Base-by-base conservation (phyloP, 2,888 invertebrate species). In the Idaea dimidiata region DNA sequence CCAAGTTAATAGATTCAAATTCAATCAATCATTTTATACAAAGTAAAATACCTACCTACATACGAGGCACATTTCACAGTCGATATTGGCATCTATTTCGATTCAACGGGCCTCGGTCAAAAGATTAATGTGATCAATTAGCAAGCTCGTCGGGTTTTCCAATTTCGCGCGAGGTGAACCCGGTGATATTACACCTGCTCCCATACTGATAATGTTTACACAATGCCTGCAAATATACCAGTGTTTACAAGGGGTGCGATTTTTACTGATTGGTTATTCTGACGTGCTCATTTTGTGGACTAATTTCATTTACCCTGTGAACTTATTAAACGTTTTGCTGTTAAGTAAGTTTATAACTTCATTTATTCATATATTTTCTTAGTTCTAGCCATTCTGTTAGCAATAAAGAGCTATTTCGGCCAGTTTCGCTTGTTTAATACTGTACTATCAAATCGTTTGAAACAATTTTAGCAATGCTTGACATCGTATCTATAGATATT, bases 111-210 rank as follows among this genome's bases (percentile, higher is more conserved):
- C 10, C 14, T 43, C 80, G 79, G 82, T 80, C 78, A 79, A 77
- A 81, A 87, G 87, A 90, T 87, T 84, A 87, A 89, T 88, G 84
- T 76, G 69, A 68, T 76, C 84, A 85, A 87, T 88, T 88, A 89
- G 75, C 76, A 79, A 76, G 74, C 69, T 71, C 70, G 71, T 77
- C 80, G 76, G 73, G 75, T 78, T 83, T 81, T 80, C 80, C 83
- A 76, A 85, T 83, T 83, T 82, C 70, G 72, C 65, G 68, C 68
- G 62, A 54, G 66, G 66, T 68, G 69, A 71, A 71, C 60, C 62
- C 70, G 75, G 75, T 76, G 77, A 76, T 79, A 83, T 84, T 77
- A 78, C 82, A 84, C 83, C 81, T 80, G 81, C 66, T 67, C 64
- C 58, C 16, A 17, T 16, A 17, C 18, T 60, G 58, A 61, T 69